Percentiles rank a stretch among this genome's conserved stretches.
Evolutionary conservation across 2,113 vertebrate genomes (phyloP).

Genomic region (Vimba vimba): DNA sequence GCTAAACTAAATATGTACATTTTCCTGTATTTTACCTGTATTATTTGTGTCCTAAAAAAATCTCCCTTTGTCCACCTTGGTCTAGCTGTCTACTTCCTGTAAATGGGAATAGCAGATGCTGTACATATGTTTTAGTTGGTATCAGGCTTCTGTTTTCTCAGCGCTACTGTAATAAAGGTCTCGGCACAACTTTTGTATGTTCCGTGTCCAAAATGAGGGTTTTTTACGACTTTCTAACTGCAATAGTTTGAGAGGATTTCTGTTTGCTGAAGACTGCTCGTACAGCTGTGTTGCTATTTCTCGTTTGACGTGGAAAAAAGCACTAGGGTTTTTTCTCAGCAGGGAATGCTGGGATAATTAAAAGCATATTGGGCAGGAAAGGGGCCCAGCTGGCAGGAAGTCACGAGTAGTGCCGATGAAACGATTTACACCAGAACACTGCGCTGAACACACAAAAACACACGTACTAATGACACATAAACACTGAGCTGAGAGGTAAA

Average conservation of each 20-base stretch:
- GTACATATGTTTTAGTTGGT: conserved; percentile 20
- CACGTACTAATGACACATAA: background rate
- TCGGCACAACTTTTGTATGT: background rate
- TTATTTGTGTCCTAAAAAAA: background rate
- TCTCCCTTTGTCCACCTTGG: background rate
- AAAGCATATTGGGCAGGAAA: conserved; percentile 45
- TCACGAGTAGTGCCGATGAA: background rate
- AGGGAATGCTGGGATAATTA: conserved; percentile 44
- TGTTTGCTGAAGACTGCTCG: background rate
- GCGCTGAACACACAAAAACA: background rate
- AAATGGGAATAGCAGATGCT: conserved; percentile 23
- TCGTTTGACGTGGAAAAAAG: background rate
- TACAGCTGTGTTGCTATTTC: conserved; percentile 10
- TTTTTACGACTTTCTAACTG: conserved; percentile 1
- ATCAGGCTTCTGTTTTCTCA: background rate
- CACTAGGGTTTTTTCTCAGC: conserved; percentile 15
- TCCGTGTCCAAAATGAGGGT: background rate
- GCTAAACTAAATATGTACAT: no score
- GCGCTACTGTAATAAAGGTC: background rate
- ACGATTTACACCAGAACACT: conserved; percentile 22
- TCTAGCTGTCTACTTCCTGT: background rate
- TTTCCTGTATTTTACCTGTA: background rate
- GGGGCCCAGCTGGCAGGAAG: conserved; percentile 45
- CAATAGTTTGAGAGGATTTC: background rate
- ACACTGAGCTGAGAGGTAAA: conserved; percentile 12